phyloP scores from a whole-genome alignment of 2,113 vertebrate species.

The Neogale vison region DNA sequence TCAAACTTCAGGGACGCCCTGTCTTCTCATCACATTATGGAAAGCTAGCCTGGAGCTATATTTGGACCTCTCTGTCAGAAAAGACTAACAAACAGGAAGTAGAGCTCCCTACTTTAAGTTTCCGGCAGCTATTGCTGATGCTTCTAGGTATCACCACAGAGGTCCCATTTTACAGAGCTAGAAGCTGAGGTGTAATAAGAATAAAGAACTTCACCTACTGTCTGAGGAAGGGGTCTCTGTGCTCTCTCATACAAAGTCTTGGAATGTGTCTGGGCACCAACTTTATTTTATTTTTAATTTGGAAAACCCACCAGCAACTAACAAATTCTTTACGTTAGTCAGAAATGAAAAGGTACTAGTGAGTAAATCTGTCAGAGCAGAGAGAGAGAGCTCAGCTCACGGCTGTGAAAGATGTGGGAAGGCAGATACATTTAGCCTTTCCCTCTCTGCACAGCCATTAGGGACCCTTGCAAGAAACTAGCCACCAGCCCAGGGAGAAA shows the following conservation, averaged over 20 bases:
- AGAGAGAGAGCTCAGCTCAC: conserved; percentile 49
- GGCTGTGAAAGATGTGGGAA: conserved; percentile 59
- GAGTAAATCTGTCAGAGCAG: conserved; percentile 65
- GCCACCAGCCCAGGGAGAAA: conserved; percentile 79
- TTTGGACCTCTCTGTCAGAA: conserved; percentile 80
- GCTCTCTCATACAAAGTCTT: conserved; percentile 26
- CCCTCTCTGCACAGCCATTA: conserved; percentile 79
- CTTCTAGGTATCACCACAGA: conserved; percentile 73
- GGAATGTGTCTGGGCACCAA: conserved; percentile 75
- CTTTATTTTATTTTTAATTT: conserved; percentile 69
- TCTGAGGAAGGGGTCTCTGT: conserved; percentile 66
- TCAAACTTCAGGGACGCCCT: conserved; percentile 81
- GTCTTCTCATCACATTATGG: conserved; percentile 78
- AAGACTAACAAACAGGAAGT: conserved; percentile 79
- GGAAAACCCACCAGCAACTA: conserved; percentile 69
- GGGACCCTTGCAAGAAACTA: conserved; percentile 77
- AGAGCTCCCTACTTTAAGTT: conserved; percentile 78
- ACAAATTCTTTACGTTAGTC: conserved; percentile 35
- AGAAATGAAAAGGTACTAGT: conserved; percentile 76
- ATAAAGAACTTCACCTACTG: conserved; percentile 3
- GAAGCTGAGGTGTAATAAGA: not conserved
- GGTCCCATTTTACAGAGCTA: conserved; percentile 59
- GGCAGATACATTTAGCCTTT: conserved; percentile 61
- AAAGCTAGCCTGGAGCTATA: conserved; percentile 81
- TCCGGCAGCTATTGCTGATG: conserved; percentile 78